Evolutionary conservation across 2,113 vertebrate species (phyloP), one percentile per base, ranked within the genome.

Genomic region (Galbula dea): DNA sequence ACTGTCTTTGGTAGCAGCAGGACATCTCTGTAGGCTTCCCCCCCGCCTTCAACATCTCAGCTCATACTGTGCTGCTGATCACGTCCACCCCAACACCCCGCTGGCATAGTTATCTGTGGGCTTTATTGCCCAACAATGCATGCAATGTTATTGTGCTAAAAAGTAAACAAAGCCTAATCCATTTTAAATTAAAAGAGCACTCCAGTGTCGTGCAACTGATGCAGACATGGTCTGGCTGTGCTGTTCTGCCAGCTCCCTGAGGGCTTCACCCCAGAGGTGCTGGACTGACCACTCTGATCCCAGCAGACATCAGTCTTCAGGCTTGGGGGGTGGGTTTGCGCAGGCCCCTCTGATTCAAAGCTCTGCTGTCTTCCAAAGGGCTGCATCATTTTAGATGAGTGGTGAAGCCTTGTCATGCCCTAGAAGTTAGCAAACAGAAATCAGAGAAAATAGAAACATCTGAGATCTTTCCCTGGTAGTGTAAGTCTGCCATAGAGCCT

Each of bases 171-270:
- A 94, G 93, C 37, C 83, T 95, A 96, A 96, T 96, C 96, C 96
- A 94, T 95, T 96, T 95, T 94, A 96, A 95, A 96, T 96, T 96
- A 96, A 96, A 96, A 91, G 91, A 96, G 91, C 69, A 91, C 85
- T 91, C 63, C 87, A 86, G 59, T 93, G 90, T 95, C 93, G 73
- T 24, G 41, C 82, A 94, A 88, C 82, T 62, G 82, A 77, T 95
- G 93, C 72, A 93, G 83, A 88, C 85, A 30, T 1, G n/a, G 75
- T 69, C 90, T 87, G 87, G 62, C 71, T 75, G 57, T 4, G 1
- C 58, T 73, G 87, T 41, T 68, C 66, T 63, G 57, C 48, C 0
- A 4, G 52, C 23, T 90, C 61, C 48, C 51, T 2, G 1, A 3
- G 54, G 37, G 22, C 26, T 87, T 65, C 52, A 66, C 32, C 79